Conservation (phyloP, 1,140 invertebrate species). For the Acromyrmex heyeri region DNA sequence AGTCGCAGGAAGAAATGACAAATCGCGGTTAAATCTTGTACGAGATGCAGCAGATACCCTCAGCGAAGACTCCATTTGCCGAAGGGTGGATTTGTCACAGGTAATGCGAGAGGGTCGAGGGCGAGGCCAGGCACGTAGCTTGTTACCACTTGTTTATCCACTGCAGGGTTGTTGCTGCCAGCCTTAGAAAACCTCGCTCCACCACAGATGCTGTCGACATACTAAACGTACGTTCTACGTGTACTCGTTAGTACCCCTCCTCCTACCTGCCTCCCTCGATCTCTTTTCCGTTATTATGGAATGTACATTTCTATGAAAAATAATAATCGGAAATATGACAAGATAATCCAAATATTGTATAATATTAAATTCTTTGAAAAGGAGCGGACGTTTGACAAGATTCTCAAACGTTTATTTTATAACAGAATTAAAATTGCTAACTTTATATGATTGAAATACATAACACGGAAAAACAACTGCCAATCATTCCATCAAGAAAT, state of each 20-base stretch:
- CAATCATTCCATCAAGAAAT: not conserved
- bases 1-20: conserved; percentile 45
- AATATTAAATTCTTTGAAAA: not conserved
- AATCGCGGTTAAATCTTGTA: conserved; percentile 61
- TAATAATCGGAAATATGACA: not conserved
- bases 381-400: not conserved
- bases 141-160: conserved; percentile 83
- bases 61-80: conserved; percentile 20
- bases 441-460: not conserved
- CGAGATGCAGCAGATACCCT: conserved; percentile 21
- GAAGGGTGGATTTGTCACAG: conserved; percentile 75
- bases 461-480: not conserved
- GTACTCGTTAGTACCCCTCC: conserved; percentile 72
- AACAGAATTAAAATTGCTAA: not conserved
- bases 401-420: not conserved
- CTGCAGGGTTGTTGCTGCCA: conserved; percentile 65
- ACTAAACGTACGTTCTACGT: conserved; percentile 77
- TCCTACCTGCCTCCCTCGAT: conserved; percentile 27
- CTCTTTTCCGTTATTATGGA: conserved; percentile 43
- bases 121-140: conserved; percentile 78
- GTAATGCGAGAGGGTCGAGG: conserved; percentile 60
- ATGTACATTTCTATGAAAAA: conserved; percentile 7
- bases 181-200: conserved; percentile 74
- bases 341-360: conserved; percentile 2
- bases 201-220: conserved; percentile 73